phyloP scores from a whole-genome alignment of 1,140 invertebrate genomes.

The Watersipora subatra region DNA sequence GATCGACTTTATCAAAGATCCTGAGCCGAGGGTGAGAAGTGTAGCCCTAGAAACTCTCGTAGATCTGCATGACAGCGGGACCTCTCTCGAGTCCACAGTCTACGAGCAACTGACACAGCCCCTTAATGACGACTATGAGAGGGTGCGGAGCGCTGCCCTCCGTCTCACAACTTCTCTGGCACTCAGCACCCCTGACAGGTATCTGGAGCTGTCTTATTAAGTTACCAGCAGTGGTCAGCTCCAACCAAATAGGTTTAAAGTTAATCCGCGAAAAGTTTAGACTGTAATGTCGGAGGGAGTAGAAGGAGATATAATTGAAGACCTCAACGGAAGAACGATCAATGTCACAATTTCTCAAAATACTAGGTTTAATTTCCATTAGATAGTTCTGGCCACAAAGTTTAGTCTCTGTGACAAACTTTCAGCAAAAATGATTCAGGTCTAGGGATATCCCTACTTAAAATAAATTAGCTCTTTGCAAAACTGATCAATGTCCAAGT shows the following conservation, averaged over 20 bases:
- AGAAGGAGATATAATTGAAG: too few species aligned
- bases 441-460: too few species aligned
- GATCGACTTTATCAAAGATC: background rate
- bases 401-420: too few species aligned
- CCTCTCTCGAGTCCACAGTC: slow-evolving; percentile 58
- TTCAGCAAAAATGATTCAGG: too few species aligned
- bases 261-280: background rate
- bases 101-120: slow-evolving; percentile 69
- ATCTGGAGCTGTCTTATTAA: slow-evolving; percentile 23
- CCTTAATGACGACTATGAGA: slow-evolving; percentile 84
- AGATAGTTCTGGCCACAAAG: too few species aligned
- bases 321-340: too few species aligned
- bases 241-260: background rate
- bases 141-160: slow-evolving; percentile 69
- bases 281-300: too few species aligned
- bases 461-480: too few species aligned
- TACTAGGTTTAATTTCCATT: too few species aligned
- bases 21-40: background rate
- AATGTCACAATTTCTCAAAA: too few species aligned
- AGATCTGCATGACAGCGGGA: slow-evolving; percentile 59
- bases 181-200: slow-evolving; percentile 74
- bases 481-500: too few species aligned
- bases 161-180: slow-evolving; percentile 72
- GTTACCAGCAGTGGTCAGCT: background rate
- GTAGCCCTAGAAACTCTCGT: background rate